These are phyloP conservation scores for Mus musculus DNA, from an alignment of 2,113 vertebrate species.

Conservation along the genomic window DNA sequence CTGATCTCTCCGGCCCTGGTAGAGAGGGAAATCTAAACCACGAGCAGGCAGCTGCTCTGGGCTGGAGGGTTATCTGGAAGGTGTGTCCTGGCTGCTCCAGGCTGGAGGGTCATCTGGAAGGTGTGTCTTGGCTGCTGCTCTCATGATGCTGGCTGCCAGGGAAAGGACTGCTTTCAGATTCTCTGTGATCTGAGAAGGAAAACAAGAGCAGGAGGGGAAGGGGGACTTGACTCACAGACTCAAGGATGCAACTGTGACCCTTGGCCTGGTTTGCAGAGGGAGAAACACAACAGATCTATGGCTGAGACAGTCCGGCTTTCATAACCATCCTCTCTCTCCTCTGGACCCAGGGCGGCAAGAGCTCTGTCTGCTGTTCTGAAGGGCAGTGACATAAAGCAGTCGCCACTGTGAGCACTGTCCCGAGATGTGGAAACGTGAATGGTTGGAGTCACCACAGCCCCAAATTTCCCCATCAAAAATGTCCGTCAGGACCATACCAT, in stretches of 20 bases:
- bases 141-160: neutral
- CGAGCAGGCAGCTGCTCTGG: neutral
- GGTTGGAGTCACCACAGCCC: rapidly evolving
- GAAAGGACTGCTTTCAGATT: constrained; percentile 52
- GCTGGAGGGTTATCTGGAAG: neutral
- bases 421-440: too few species aligned
- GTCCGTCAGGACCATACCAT: too few species aligned
- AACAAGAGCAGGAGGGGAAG: neutral
- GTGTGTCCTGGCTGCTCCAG: neutral
- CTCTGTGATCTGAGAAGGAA: constrained; percentile 31
- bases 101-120: neutral
- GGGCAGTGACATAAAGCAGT: neutral
- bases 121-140: neutral
- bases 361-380: rapidly evolving
- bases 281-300: neutral
- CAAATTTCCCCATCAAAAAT: neutral
- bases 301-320: neutral
- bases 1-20: neutral
- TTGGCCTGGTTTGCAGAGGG: neutral
- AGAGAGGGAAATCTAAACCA: neutral
- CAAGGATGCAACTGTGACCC: neutral
- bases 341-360: rapidly evolving
- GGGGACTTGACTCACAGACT: neutral
- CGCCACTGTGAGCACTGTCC: neutral
- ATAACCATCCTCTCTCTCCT: too few species aligned